Conservation (phyloP, 2,888 invertebrate species). For the Sinhomidia bicolor region DNA sequence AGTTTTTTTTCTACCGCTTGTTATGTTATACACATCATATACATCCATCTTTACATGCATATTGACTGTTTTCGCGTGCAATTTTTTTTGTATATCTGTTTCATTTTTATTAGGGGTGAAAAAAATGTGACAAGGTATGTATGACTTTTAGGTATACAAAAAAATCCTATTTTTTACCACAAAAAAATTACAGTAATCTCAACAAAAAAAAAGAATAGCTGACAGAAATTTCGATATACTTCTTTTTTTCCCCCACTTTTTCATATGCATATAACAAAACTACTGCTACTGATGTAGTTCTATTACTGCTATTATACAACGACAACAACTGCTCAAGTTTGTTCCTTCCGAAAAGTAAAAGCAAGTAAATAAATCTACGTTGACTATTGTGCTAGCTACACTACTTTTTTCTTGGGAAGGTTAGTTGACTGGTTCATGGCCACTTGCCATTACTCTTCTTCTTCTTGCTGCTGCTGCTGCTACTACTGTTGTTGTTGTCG, state of each 20-base stretch:
- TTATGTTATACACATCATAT: not conserved
- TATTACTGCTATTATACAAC: too few relatives aligned
- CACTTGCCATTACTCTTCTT: not conserved
- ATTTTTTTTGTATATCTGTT: too few relatives aligned
- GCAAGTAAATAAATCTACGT: not conserved
- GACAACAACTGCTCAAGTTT: too few relatives aligned
- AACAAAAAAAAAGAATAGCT: not conserved
- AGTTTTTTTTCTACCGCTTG: not conserved
- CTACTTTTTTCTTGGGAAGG: not conserved
- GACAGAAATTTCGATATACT: constrained; percentile 3
- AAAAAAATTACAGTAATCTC: not conserved
- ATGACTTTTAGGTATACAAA: too few relatives aligned
- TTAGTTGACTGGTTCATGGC: constrained; percentile 32
- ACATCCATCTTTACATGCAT: not conserved
- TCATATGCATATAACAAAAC: not conserved
- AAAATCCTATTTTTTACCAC: not conserved
- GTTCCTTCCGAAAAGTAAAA: not conserved
- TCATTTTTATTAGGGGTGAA: not conserved
- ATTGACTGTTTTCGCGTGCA: too few relatives aligned
- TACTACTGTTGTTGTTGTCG: not conserved
- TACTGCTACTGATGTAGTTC: too few relatives aligned
- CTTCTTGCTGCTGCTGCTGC: not conserved
- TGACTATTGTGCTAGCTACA: not conserved
- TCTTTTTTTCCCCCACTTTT: too few relatives aligned
- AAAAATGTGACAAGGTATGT: not conserved